Base-by-base conservation (phyloP, 2,888 invertebrate genomes). In the Steinernema hermaphroditum region DNA sequence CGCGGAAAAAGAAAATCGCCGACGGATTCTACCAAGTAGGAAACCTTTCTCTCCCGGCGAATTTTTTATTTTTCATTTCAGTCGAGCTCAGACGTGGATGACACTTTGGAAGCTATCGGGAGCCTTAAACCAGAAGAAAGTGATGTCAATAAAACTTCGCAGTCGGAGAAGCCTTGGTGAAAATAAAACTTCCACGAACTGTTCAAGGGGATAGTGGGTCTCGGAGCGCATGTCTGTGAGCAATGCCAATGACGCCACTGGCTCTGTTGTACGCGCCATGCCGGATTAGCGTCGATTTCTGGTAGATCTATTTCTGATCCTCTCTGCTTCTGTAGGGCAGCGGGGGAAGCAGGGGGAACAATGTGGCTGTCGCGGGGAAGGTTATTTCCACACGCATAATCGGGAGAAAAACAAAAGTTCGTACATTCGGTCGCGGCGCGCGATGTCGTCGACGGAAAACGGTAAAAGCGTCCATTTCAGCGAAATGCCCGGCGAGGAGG, bases 401-500 rank as follows among this genome's bases (percentile, higher is more conserved):
- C n/a, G n/a, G n/a, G n/a, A n/a, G n/a, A n/a, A n/a, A n/a, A n/a
- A n/a, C n/a, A 22, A 50, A 22, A 50, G 50, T 62, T 62, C 62
- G 62, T 32, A 62, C 62, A 32, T 62, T 62, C 62, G 32, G 2
- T n/a, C 50, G 22, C 34, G 27, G 62, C 62, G 62, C 62, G 62
- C 34, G 50, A 22, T n/a, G 50, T 4, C 22, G 50, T 24, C 32
- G 14, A 14, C 62, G 27, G 27, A 62, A 22, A 62, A 29, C 32
- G n/a, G n/a, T n/a, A n/a, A 16, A 16, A 14, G 62, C 14, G 16
- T 12, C 4, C 62, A 32, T 62, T 62, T 62, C 62, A 62, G 62
- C 9, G 50, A 62, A 62, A 62, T 62, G 62, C 62, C 62, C 14
- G 62, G 62, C 62, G 62, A 62, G 32, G 62, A 62, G 29, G 32